These are phyloP conservation scores for Limanda limanda DNA, from an alignment of 2,113 vertebrate species.

Conservation along the genomic window DNA sequence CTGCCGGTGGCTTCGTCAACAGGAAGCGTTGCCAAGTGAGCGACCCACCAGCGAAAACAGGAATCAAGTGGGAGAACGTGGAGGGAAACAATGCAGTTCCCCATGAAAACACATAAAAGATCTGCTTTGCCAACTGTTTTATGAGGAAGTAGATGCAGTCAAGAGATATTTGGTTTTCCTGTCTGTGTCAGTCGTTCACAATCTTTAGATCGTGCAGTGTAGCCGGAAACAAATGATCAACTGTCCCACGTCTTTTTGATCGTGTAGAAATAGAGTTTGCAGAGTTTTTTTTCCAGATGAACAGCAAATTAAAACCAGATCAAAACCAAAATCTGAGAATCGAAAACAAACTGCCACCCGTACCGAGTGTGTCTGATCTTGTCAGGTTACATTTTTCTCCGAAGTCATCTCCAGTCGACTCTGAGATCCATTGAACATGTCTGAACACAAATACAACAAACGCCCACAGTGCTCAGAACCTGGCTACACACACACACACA, in stretches of 20 bases:
- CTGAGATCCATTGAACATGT: slow-evolving; percentile 46
- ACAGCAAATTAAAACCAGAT: background rate
- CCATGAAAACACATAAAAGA: background rate
- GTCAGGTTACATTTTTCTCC: slow-evolving; percentile 60
- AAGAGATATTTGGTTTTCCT: too few species aligned
- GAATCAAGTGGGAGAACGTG: background rate
- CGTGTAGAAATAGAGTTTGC: too few species aligned
- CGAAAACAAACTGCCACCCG: slow-evolving; percentile 14
- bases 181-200: too few species aligned
- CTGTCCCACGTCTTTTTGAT: too few species aligned
- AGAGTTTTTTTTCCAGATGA: too few species aligned
- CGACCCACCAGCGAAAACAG: background rate
- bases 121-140: too few species aligned
- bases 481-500: slow-evolving; percentile 11
- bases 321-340: background rate
- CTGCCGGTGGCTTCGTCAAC: background rate
- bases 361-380: slow-evolving; percentile 32
- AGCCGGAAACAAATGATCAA: too few species aligned
- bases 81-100: background rate
- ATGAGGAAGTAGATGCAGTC: too few species aligned
- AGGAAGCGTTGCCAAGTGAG: too few species aligned
- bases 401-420: slow-evolving; percentile 11
- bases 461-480: slow-evolving; percentile 3
- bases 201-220: too few species aligned
- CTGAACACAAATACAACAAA: slow-evolving; percentile 40